Conservation (phyloP, 2,797 vertebrate species). For the Chiroxiphia lanceolata region DNA sequence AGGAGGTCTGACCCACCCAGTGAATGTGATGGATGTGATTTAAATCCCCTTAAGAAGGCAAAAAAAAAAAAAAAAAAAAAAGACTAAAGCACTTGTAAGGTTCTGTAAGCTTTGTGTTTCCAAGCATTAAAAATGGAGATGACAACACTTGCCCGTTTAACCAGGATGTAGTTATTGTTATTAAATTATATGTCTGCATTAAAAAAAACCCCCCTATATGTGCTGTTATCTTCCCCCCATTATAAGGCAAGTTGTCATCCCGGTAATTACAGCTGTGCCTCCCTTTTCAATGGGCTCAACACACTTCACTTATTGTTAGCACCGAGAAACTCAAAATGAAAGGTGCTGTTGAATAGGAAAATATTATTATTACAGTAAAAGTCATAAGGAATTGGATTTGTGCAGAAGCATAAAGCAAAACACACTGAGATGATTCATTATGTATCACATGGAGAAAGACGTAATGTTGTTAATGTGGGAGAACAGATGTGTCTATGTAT, state of each 20-base stretch:
- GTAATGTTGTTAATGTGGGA: conserved; percentile 64
- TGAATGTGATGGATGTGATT: accelerated
- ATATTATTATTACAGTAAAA: conserved; percentile 55
- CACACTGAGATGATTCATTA: conserved; percentile 59
- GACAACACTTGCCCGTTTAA: neutral
- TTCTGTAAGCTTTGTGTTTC: neutral
- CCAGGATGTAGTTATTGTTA: neutral
- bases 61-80: neutral
- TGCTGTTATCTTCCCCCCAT: neutral
- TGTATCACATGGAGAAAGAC: conserved; percentile 53
- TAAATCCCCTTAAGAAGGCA: neutral
- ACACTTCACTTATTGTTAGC: conserved; percentile 4
- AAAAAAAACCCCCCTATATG: neutral
- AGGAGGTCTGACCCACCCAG: neutral
- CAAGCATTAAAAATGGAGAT: neutral
- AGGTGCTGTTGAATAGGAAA: conserved; percentile 40
- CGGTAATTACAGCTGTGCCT: conserved; percentile 5
- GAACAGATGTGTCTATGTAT: conserved; percentile 61
- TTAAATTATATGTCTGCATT: neutral
- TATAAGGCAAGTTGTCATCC: neutral
- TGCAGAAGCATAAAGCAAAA: conserved; percentile 56
- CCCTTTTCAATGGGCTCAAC: neutral
- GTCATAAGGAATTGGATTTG: conserved; percentile 46
- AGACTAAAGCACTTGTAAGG: neutral
- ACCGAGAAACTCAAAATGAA: neutral